phyloP scores from a whole-genome alignment of 2,113 vertebrate species.

The Neofelis nebulosa region DNA sequence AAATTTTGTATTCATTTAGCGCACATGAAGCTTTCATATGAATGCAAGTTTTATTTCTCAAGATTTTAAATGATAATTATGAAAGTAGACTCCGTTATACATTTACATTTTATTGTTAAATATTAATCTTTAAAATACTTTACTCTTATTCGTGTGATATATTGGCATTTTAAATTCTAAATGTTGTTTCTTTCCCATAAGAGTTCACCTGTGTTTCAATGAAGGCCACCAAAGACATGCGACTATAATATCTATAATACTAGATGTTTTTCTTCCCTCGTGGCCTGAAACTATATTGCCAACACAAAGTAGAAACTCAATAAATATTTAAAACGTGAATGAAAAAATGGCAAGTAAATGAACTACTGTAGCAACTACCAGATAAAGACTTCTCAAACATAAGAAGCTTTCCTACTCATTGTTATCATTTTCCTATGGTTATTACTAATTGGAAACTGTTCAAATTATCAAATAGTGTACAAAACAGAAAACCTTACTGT shows the following conservation, averaged over 20 bases:
- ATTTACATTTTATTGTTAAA: not conserved
- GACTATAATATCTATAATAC: not conserved
- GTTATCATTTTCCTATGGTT: not conserved
- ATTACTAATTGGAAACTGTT: not conserved
- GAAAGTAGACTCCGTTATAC: not conserved
- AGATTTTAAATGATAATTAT: not conserved
- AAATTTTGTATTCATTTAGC: conserved; percentile 22
- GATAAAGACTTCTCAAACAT: not conserved
- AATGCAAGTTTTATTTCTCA: not conserved
- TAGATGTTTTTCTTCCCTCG: not conserved
- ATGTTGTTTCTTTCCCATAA: not conserved
- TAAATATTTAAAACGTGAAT: conserved; percentile 16
- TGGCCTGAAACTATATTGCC: not conserved
- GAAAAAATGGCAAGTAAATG: not conserved
- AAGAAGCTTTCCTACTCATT: not conserved
- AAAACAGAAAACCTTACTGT: not conserved
- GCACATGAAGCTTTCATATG: not conserved
- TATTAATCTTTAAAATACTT: not conserved
- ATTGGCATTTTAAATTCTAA: not conserved
- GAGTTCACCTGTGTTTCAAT: not conserved
- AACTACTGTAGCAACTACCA: not conserved
- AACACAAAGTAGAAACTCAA: not conserved
- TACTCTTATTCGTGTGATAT: not conserved
- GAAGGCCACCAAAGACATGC: not conserved
- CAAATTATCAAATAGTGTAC: not conserved